A percentile compares a stretch with the other conserved stretches of the same genome.
These are phyloP conservation scores for Crocidura indochinensis DNA, from an alignment of 2,797 vertebrate genomes.

Conservation along the genomic window DNA sequence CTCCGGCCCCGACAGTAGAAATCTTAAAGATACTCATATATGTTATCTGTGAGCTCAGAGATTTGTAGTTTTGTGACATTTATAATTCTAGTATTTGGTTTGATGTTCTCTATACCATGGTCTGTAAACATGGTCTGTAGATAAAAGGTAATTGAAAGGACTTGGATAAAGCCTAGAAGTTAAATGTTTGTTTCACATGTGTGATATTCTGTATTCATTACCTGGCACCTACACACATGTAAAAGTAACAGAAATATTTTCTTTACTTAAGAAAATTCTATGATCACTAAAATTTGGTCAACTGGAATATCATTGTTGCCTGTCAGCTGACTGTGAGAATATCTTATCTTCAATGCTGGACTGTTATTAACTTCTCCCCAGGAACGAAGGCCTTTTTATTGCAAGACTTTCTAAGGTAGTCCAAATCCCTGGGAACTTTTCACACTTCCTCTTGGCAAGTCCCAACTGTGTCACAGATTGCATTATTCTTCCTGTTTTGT, in stretches of 20 bases:
- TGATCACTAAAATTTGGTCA: neutral
- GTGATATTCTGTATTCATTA: too few relatives aligned
- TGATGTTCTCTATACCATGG: neutral
- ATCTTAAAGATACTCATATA: neutral
- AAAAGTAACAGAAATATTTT: neutral
- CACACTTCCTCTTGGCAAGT: conserved; percentile 24
- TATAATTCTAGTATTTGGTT: neutral
- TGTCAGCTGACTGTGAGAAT: neutral
- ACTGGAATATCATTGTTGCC: too few relatives aligned
- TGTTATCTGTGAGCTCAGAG: neutral
- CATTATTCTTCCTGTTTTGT: conserved; percentile 27
- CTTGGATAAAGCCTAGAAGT: too few relatives aligned
- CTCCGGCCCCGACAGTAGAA: neutral
- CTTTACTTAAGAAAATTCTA: neutral
- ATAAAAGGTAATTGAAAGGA: neutral
- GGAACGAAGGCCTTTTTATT: neutral
- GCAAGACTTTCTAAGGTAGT: neutral
- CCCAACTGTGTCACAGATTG: neutral
- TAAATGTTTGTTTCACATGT: too few relatives aligned
- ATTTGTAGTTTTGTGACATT: neutral
- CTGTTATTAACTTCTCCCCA: neutral
- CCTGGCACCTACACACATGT: too few relatives aligned
- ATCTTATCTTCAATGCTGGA: accelerated
- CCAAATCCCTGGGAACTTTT: neutral
- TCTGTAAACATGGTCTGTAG: neutral